Evolutionary conservation across 2,113 vertebrate species (phyloP).

Genomic region (Tursiops truncatus): DNA sequence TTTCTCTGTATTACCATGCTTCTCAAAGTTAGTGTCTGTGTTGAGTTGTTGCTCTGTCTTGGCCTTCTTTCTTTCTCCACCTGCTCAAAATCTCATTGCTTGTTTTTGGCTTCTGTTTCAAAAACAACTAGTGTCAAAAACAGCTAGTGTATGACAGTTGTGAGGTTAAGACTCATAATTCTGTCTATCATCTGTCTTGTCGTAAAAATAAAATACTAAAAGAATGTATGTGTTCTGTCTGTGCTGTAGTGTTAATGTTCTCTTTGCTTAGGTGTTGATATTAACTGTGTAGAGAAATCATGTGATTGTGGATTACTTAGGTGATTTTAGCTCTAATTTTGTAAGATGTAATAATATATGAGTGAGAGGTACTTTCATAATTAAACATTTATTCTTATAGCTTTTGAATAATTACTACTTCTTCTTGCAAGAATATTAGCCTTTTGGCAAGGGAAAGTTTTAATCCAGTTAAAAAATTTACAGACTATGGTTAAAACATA

Average conservation of each 20-base stretch:
- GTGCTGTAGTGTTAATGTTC: not conserved
- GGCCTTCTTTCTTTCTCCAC: not conserved
- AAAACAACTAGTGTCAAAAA: not conserved
- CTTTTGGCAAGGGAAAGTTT: constrained; percentile 24
- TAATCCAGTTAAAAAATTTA: not conserved
- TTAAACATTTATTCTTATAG: not conserved
- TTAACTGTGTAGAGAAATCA: not conserved
- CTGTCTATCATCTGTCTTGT: not conserved
- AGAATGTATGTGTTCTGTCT: not conserved
- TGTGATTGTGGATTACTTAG: not conserved
- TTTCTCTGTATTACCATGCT: not conserved
- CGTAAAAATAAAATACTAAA: not conserved
- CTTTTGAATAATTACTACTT: not conserved
- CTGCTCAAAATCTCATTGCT: not conserved
- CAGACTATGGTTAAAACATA: not conserved
- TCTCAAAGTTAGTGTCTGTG: not conserved
- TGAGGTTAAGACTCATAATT: not conserved
- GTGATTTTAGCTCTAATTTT: constrained; percentile 25
- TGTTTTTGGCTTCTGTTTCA: not conserved
- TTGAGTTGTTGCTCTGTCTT: not conserved
- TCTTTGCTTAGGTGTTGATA: constrained; percentile 20
- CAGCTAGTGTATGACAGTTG: not conserved
- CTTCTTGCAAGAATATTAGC: not conserved
- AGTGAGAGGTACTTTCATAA: not conserved
- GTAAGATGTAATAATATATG: not conserved